Base-by-base conservation (phyloP, 1,140 invertebrate genomes). In the Leguminivora glycinivorella region DNA sequence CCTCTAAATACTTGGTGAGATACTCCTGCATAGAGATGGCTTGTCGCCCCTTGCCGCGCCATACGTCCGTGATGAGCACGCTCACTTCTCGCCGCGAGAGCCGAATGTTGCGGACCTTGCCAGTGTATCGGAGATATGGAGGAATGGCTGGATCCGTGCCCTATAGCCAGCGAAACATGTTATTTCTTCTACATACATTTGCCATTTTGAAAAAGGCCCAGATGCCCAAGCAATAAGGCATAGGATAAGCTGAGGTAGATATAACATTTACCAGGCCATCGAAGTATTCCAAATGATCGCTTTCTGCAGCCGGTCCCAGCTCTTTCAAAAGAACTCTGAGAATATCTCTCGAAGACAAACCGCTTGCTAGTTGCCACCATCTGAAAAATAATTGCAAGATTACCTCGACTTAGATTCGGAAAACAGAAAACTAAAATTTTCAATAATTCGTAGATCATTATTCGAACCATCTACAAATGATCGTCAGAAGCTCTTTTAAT, bases 1-100 rank as follows among this genome's bases (percentile, higher is more conserved):
- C 85, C 24, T 90, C 88, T 67, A 92, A 92, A 71, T 92, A 92
- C 14, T 80, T 78, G 14, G 87, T 83, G 69, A 92, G 76, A 75
- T 85, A 92, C 40, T 92, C 89, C 74, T 92, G 91, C 86, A 92
- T 84, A 47, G 85, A 24, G 9, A 71, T 78, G 12, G 74, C 76
- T 19, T 72, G 70, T 4, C 76, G 69, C 67, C 75, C 58, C 74
- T 88, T 90, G 12, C 83, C 80, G 17, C 77, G 76, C 92, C 92
- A 92, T 26, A 92, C 84, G 75, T 92, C 92, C 77, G 87, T 87
- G 69, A 92, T 83, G 68, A 92, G 77, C 24, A 92, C 91, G 76
- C 85, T 79, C 14, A 92, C 52, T 74, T 92, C 92, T 1, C 90
- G 83, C 14, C 90, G 83, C 7, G 91, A 91, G 25, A 92, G 79